Evolutionary conservation across 2,797 vertebrate genomes (phyloP), one percentile per base, ranked within the genome.

Genomic region (Dipus sagitta): DNA sequence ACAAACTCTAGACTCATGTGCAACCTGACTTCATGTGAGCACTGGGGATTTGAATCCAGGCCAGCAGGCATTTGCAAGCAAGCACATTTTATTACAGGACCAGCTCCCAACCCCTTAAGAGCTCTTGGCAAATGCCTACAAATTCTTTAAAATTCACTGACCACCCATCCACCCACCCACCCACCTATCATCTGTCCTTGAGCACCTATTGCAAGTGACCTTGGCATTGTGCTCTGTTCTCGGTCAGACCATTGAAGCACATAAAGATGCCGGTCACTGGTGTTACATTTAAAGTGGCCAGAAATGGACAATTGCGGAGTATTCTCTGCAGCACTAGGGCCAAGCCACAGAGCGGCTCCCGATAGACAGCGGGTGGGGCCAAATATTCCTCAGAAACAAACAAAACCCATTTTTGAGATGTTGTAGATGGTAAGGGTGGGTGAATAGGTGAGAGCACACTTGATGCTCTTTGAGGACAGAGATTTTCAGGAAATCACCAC

Each of bases 381-480:
- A 47, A 26, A 81, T 26, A 42, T 38, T 8, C 30, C 92, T 90
- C 23, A 83, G 52, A 75, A 15, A 8, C 65, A 30, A 83, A 85
- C 32, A 75, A 85, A 79, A 87, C 14, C 13, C 42, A 34, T 52
- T 68, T 81, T 28, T 68, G 21, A 94, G 38, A 52, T 88, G 80
- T 91, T 90, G 4, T 74, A 80, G 64, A 93, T 21, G 15, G 32
- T 18, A 88, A 30, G 18, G n/a, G 28, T 3, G 0, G 15, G 20
- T n/a, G 11, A 34, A 28, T 21, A 58, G 3, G 54, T 58, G 54
- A 58, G 12, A 58, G 13, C 3, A 58, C 13, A 58, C 54, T 32
- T n/a, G 38, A 62, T 65, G 60, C 18, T 96, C 86, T 80, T 28
- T 88, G 47, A 13, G 34, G n/a, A 82, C 42, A 88, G 60, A 84